A percentile compares a stretch with the other conserved stretches of the same genome.
Conservation (phyloP, 2,113 vertebrate genomes). For the Nothobranchius furzeri region DNA sequence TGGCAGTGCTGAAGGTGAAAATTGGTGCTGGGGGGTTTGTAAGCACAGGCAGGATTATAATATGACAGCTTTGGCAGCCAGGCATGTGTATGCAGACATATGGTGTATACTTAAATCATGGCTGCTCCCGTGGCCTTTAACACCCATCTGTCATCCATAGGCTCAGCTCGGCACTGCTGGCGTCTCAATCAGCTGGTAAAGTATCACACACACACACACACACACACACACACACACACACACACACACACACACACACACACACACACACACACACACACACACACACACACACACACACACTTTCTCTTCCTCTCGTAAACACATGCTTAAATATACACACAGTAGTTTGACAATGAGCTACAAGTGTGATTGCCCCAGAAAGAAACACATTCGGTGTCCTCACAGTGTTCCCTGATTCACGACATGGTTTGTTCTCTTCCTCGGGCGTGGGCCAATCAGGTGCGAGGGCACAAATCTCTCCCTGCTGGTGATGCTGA, state of each 20-base stretch:
- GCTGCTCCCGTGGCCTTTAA: slow-evolving; percentile 61
- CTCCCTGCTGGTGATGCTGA: slow-evolving; percentile 65
- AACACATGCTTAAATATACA: slow-evolving; percentile 23
- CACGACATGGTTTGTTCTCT: slow-evolving; percentile 72
- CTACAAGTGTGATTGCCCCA: slow-evolving; percentile 46
- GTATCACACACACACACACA: slow-evolving; percentile 29
- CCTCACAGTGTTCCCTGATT: slow-evolving; percentile 67
- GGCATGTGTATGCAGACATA: slow-evolving; percentile 15
- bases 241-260: neutral
- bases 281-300: neutral
- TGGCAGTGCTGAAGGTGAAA: slow-evolving; percentile 50
- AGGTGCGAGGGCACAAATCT: slow-evolving; percentile 73
- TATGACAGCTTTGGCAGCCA: slow-evolving; percentile 45
- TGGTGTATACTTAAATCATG: slow-evolving; percentile 37
- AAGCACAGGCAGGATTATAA: slow-evolving; percentile 46
- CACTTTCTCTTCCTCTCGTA: slow-evolving; percentile 14
- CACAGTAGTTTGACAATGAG: slow-evolving; percentile 44
- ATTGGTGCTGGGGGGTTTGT: slow-evolving; percentile 41
- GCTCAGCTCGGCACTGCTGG: slow-evolving; percentile 49
- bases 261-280: slow-evolving; percentile 6
- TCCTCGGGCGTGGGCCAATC: slow-evolving; percentile 68
- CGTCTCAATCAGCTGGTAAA: slow-evolving; percentile 62
- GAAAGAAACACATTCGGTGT: slow-evolving; percentile 52
- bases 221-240: slow-evolving; percentile 2
- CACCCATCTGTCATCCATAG: slow-evolving; percentile 62